These are phyloP conservation scores for Drosophila kepulauana DNA, from an alignment of 1,140 invertebrate species.

Conservation along the genomic window DNA sequence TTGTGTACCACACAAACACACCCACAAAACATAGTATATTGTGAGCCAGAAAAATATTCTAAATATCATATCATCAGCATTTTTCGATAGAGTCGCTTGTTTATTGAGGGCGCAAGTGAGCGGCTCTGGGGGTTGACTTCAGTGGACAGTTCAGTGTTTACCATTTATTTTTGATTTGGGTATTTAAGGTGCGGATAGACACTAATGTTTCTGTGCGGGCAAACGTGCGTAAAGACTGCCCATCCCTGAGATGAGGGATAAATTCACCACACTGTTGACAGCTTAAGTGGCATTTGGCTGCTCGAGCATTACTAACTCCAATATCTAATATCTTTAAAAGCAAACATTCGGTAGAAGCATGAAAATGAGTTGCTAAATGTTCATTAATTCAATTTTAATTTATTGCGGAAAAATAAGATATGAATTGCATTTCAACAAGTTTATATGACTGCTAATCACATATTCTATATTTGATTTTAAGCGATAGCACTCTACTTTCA, in stretches of 20 bases:
- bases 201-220: conserved; percentile 48
- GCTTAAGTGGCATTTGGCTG: conserved; percentile 76
- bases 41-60: conserved; percentile 61
- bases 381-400: conserved; percentile 1
- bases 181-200: conserved; percentile 79
- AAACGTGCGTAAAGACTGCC: conserved; percentile 57
- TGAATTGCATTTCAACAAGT: no score
- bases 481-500: no score
- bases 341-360: not conserved
- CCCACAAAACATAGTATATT: conserved; percentile 20
- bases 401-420: not conserved
- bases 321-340: conserved; percentile 40
- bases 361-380: conserved; percentile 6
- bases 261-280: conserved; percentile 67
- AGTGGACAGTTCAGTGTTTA: conserved; percentile 75
- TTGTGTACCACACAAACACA: conserved; percentile 18
- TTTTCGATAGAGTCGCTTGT: conserved; percentile 71
- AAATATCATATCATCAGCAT: conserved; percentile 83
- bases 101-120: conserved; percentile 35
- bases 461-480: no score
- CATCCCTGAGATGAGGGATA: conserved; percentile 12
- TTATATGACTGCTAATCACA: no score
- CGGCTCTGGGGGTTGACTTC: conserved; percentile 43
- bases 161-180: conserved; percentile 84
- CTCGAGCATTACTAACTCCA: conserved; percentile 53